A percentile compares a stretch with the other conserved stretches of the same genome.
phyloP scores from a whole-genome alignment of 53 echinoderm and acorn worm genomes.

The Mesocentrotus franciscanus region DNA sequence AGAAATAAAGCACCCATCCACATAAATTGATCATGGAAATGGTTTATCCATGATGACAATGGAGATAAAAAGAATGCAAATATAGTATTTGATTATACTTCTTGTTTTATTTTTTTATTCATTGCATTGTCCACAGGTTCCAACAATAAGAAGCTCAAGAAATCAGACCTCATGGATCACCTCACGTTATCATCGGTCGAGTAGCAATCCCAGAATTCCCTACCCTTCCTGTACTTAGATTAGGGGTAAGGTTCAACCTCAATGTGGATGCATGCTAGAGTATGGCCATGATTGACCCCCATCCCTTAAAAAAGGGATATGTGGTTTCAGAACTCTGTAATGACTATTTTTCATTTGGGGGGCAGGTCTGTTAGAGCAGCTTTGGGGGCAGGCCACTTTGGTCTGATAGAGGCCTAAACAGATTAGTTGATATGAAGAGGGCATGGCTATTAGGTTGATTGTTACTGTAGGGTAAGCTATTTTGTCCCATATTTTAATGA shows the following conservation, averaged over 20 bases:
- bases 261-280: slow-evolving; percentile 2
- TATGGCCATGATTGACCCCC: not conserved
- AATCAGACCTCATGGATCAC: slow-evolving; percentile 76
- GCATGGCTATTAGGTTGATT: too few species aligned
- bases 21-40: not conserved
- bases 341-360: too few species aligned
- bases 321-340: not conserved
- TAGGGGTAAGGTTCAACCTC: slow-evolving; percentile 34
- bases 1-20: not conserved
- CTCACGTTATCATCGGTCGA: slow-evolving; percentile 32
- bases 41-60: not conserved
- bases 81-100: not conserved
- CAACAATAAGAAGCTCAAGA: slow-evolving; percentile 76
- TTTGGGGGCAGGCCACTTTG: too few species aligned
- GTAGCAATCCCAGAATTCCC: slow-evolving; percentile 20
- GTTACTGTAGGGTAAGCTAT: too few species aligned
- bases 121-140: slow-evolving; percentile 54
- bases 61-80: not conserved
- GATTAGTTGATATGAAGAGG: too few species aligned
- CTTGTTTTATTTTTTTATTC: not conserved
- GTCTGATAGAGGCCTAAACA: too few species aligned
- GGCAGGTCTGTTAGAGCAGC: too few species aligned
- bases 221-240: not conserved
- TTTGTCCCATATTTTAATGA: too few species aligned
- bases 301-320: not conserved